phyloP scores from a whole-genome alignment of 2,888 invertebrate genomes.

The Tuta absoluta region DNA sequence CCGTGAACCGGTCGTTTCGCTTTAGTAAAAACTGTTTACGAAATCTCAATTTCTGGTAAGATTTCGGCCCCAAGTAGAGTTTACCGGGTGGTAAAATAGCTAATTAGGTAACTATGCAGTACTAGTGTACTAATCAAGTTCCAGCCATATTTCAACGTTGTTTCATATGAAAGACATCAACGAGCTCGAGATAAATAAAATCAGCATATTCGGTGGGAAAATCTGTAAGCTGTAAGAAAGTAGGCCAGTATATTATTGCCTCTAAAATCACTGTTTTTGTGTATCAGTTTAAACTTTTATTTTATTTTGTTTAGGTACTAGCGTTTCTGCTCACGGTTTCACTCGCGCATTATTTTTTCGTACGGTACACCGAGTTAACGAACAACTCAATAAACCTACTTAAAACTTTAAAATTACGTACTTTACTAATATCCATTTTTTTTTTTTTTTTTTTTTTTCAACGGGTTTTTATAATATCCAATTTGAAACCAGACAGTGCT shows the following conservation, averaged over 20 bases:
- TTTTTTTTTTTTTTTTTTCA: no score
- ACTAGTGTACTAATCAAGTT: not conserved
- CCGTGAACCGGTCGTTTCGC: slow-evolving; percentile 40
- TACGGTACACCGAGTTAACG: no score
- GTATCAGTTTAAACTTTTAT: not conserved
- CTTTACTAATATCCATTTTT: no score
- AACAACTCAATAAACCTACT: no score
- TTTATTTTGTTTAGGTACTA: no score
- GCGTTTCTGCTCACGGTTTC: no score
- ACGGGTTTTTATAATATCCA: no score
- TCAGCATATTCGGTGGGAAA: not conserved
- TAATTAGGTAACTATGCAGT: slow-evolving; percentile 4
- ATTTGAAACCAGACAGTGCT: no score
- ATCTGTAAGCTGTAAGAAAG: not conserved
- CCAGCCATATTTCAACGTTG: not conserved
- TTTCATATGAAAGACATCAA: slow-evolving; percentile 4
- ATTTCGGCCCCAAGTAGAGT: slow-evolving; percentile 1
- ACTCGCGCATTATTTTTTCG: no score
- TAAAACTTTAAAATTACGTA: no score
- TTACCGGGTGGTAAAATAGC: not conserved
- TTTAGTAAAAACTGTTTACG: slow-evolving; percentile 36
- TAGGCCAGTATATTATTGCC: not conserved
- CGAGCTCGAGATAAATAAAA: not conserved
- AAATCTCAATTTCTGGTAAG: slow-evolving; percentile 23
- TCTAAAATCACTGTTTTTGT: no score